Base-by-base conservation (phyloP, 2,797 vertebrate species). In the Gymnoscopelus braueri region DNA sequence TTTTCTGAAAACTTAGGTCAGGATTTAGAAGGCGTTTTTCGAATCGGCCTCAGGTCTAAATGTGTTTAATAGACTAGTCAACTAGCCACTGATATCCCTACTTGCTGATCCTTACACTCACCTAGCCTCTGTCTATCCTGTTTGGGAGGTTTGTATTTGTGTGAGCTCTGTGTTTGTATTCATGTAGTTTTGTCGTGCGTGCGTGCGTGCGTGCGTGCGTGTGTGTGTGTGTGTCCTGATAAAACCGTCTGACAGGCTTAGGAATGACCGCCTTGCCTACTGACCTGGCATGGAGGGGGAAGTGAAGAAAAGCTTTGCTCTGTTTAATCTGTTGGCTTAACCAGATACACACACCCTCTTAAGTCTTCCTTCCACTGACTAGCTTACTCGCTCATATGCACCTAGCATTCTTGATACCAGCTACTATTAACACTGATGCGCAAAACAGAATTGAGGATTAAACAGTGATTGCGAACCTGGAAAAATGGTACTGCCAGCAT, bases 241-340 rank as follows among this genome's bases (percentile, higher is more conserved):
- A 85, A 88, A 77, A 79, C 14, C 0, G 63, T 74, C 67, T 84
- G 80, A 79, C 78, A 54, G 69, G 85, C 63, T 90, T 85, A 87
- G 68, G 78, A 78, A 69, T 84, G 78, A 78, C 82, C 58, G 71
- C 68, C 66, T 87, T 85, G 74, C 84, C 77, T 71, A 87, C 78
- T 91, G 86, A 88, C 87, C 80, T 80, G 78, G 74, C 75, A 82
- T 79, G 72, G 71, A 26, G 60, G 69, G 70, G 71, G 79, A 64
- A 85, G 70, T 81, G 76, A 72, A 75, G 65, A 49, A 69, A 63
- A 65, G 70, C 73, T 83, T 85, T 76, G 54, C 75, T 82, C 48
- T 19, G 5, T 63, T 79, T 89, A 86, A 88, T 90, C 82, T 77
- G 8, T 52, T 12, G 58, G 64, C 51, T 82, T 87, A 85, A 66